These are phyloP conservation scores for Corvus hawaiiensis DNA, from an alignment of 2,113 vertebrate species.

Conservation along the genomic window DNA sequence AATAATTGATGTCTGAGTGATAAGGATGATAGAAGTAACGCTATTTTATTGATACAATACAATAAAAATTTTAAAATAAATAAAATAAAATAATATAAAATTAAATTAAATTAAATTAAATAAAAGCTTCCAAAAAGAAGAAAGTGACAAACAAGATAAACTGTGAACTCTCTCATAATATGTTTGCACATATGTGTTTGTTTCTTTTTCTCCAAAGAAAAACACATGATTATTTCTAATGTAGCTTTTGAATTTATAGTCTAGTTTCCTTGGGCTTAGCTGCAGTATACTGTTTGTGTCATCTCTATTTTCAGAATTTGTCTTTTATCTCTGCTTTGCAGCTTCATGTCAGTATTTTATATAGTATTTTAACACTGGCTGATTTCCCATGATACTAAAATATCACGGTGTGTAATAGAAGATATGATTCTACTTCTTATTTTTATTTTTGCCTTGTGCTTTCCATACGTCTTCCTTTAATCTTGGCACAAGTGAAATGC, in stretches of 20 bases:
- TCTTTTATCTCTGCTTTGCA: background rate
- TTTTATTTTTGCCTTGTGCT: background rate
- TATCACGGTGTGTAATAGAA: background rate
- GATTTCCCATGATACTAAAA: background rate
- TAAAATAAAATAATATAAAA: too few relatives aligned
- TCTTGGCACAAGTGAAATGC: background rate
- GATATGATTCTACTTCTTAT: background rate
- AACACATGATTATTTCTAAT: background rate
- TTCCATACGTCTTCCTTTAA: background rate
- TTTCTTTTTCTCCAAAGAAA: background rate
- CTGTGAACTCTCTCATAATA: background rate
- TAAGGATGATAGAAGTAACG: background rate
- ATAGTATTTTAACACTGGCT: background rate
- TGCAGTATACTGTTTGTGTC: background rate
- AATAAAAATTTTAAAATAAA: background rate
- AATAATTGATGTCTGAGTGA: background rate
- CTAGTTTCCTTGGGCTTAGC: background rate
- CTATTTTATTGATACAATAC: background rate
- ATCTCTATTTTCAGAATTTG: background rate
- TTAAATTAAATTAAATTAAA: background rate
- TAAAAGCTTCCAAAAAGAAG: background rate
- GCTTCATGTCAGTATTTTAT: background rate
- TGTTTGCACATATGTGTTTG: background rate
- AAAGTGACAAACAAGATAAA: background rate
- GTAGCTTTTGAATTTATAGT: background rate